Conservation (phyloP, 1,140 invertebrate genomes). For the Lucilia sericata region DNA sequence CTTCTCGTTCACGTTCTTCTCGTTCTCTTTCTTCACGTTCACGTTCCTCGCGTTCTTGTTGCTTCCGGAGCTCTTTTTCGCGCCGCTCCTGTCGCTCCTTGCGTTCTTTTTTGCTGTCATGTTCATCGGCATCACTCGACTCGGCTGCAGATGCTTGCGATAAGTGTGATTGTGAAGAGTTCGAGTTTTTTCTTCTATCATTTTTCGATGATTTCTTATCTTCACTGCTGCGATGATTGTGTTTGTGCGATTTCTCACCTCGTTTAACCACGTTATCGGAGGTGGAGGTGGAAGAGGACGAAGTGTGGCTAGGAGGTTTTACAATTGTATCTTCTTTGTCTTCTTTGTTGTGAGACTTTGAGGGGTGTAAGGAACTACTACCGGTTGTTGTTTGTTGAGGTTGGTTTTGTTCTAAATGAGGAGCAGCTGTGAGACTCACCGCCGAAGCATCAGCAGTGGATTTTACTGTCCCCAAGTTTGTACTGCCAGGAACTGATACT, state of each 20-base stretch:
- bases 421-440: not conserved
- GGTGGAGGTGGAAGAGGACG: constrained; percentile 49
- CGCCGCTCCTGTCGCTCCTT: constrained; percentile 26
- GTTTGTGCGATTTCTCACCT: constrained; percentile 56
- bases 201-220: constrained; percentile 56
- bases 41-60: constrained; percentile 60
- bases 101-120: constrained; percentile 55
- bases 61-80: constrained; percentile 55
- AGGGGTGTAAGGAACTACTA: constrained; percentile 61
- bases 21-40: constrained; percentile 43
- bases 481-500: constrained; percentile 69
- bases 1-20: constrained; percentile 47
- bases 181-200: constrained; percentile 60
- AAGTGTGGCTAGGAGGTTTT: constrained; percentile 28
- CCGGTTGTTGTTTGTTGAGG: constrained; percentile 54
- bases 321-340: constrained; percentile 1
- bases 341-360: not conserved
- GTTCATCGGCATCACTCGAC: constrained; percentile 56
- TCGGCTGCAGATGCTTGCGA: constrained; percentile 58
- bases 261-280: constrained; percentile 46
- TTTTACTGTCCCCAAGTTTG: constrained; percentile 64
- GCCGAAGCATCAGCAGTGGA: not conserved
- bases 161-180: constrained; percentile 55
- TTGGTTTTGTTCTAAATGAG: constrained; percentile 31
- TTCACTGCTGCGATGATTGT: constrained; percentile 60